These are phyloP conservation scores for Heteromurus nitidus DNA, from an alignment of 2,888 invertebrate genomes.

Conservation along the genomic window DNA sequence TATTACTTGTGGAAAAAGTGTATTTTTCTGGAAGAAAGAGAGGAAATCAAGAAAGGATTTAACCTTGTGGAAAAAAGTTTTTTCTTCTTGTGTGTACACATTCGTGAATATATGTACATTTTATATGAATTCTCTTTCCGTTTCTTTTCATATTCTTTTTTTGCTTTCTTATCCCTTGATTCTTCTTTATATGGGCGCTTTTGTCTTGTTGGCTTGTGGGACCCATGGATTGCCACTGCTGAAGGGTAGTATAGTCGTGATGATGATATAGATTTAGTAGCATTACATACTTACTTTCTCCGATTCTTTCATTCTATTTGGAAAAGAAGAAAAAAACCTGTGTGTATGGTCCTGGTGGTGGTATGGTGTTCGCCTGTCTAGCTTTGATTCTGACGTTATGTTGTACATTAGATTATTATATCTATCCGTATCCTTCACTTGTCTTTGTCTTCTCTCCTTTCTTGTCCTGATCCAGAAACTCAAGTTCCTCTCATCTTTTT, in stretches of 20 bases:
- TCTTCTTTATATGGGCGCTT: neutral
- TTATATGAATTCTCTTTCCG: slow-evolving; percentile 4
- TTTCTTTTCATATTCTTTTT: slow-evolving; percentile 4
- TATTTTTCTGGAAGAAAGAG: neutral
- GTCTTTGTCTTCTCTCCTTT: slow-evolving; percentile 52
- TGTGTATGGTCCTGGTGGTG: neutral
- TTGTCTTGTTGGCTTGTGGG: neutral
- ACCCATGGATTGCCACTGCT: neutral
- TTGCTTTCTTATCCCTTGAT: slow-evolving; percentile 1
- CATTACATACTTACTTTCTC: slow-evolving; percentile 16
- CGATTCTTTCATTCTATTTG: slow-evolving; percentile 7
- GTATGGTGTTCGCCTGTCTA: slow-evolving; percentile 44
- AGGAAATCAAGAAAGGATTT: slow-evolving; percentile 40
- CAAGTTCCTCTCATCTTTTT: slow-evolving; percentile 49
- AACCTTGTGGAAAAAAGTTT: slow-evolving; percentile 46
- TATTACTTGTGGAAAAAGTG: too few species aligned
- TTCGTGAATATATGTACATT: too few species aligned
- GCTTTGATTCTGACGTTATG: slow-evolving; percentile 57
- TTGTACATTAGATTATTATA: slow-evolving; percentile 55
- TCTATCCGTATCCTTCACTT: slow-evolving; percentile 56
- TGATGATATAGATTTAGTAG: slow-evolving; percentile 13
- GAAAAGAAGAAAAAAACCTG: neutral
- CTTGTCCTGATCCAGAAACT: slow-evolving; percentile 37
- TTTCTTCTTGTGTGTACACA: neutral
- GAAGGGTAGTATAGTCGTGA: neutral